Evolutionary conservation across 2,888 invertebrate genomes (phyloP).

Genomic region (Mimachlamys varia): DNA sequence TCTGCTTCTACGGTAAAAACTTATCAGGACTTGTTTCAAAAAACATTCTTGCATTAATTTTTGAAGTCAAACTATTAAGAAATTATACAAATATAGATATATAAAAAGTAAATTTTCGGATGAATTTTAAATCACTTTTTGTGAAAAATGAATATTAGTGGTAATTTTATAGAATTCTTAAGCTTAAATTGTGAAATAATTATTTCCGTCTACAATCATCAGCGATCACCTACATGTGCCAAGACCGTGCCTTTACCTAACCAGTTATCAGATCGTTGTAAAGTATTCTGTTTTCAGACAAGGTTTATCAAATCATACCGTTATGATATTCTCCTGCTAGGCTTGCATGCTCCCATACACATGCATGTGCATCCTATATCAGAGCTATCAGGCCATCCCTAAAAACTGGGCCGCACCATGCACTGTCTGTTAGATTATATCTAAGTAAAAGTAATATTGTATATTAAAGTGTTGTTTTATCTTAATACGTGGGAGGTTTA

Average conservation of each 20-base stretch:
- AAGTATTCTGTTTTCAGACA: background rate
- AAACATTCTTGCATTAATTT: no score
- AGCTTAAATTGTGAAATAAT: background rate
- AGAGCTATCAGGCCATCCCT: conserved; percentile 8
- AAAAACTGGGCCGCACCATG: background rate
- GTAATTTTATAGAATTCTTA: no score
- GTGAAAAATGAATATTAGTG: no score
- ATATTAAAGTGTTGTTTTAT: background rate
- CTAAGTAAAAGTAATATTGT: background rate
- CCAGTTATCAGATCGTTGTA: background rate
- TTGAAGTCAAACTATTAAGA: no score
- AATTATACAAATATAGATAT: no score
- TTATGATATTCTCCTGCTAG: background rate
- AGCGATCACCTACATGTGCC: background rate
- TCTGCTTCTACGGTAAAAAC: no score
- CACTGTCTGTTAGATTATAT: background rate
- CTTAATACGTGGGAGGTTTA: background rate
- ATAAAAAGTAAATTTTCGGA: no score
- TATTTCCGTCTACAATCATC: background rate
- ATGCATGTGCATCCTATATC: conserved; percentile 8
- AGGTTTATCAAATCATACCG: background rate
- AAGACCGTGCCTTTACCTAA: background rate
- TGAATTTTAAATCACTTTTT: no score
- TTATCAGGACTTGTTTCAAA: no score
- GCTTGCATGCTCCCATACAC: background rate